phyloP scores from a whole-genome alignment of 1,140 invertebrate species.

The Papilio polytes region DNA sequence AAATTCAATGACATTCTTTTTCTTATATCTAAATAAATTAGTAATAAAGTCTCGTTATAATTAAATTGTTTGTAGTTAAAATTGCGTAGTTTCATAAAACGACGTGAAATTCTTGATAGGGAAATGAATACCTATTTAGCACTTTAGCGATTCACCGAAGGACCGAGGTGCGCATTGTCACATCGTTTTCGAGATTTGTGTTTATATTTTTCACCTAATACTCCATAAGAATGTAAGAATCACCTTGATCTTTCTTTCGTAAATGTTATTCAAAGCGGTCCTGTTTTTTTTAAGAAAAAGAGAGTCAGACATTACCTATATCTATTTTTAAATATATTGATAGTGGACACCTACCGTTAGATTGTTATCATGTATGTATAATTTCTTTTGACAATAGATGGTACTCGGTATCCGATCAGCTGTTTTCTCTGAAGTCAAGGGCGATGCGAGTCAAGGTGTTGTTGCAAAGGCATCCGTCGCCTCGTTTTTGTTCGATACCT shows the following conservation, averaged over 20 bases:
- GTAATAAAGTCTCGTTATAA: no score
- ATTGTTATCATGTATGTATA: not conserved
- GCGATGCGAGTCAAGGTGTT: slow-evolving; percentile 69
- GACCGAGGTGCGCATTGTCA: not conserved
- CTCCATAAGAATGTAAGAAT: not conserved
- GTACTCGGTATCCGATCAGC: slow-evolving; percentile 44
- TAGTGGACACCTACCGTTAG: not conserved
- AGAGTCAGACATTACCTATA: not conserved
- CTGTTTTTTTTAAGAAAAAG: not conserved
- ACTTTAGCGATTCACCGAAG: no score
- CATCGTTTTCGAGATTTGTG: not conserved
- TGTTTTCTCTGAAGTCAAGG: slow-evolving; percentile 77
- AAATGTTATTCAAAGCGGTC: not conserved
- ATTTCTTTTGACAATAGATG: slow-evolving; percentile 48
- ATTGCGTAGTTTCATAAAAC: no score
- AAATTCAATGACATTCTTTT: not conserved
- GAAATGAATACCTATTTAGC: no score
- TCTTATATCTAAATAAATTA: not conserved
- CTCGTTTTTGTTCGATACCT: slow-evolving; percentile 61
- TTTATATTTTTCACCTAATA: not conserved
- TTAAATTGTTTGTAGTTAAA: no score
- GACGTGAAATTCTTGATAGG: no score
- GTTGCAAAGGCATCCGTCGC: slow-evolving; percentile 70
- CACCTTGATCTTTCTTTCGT: not conserved
- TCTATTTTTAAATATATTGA: not conserved